phyloP scores from a whole-genome alignment of 2,113 vertebrate species.

The Syrmaticus mikado region DNA sequence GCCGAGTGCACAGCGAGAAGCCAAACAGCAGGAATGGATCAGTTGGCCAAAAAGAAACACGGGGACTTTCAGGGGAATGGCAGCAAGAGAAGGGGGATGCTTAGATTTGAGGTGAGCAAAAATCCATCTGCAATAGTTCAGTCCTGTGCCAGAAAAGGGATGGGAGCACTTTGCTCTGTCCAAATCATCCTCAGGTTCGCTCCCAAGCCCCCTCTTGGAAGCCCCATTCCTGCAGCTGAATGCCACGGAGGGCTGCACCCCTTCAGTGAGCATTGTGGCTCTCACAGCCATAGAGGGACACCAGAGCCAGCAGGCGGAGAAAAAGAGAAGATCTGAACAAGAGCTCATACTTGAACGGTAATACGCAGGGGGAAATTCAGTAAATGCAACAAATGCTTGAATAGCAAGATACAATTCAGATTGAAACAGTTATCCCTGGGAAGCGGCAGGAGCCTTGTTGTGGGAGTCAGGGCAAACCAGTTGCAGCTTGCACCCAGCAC shows the following conservation, averaged over 20 bases:
- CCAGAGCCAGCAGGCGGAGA: background rate
- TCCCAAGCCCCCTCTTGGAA: conserved; percentile 27
- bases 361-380: background rate
- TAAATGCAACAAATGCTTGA: background rate
- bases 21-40: background rate
- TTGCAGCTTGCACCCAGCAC: background rate
- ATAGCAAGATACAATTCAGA: conserved; percentile 5
- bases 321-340: background rate
- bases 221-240: background rate
- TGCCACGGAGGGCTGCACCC: background rate
- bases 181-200: background rate
- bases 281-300: background rate
- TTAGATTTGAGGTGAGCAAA: background rate
- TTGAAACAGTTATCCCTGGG: conserved; percentile 24
- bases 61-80: background rate
- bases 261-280: background rate
- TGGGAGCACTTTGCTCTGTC: background rate
- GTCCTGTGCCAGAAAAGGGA: background rate
- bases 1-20: background rate
- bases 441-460: background rate
- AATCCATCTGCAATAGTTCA: conserved; percentile 9
- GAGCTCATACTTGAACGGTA: background rate
- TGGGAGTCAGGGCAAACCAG: background rate
- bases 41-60: background rate
- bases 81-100: background rate